Conservation (phyloP, 2,888 invertebrate genomes). For the Dusona sp. region DNA sequence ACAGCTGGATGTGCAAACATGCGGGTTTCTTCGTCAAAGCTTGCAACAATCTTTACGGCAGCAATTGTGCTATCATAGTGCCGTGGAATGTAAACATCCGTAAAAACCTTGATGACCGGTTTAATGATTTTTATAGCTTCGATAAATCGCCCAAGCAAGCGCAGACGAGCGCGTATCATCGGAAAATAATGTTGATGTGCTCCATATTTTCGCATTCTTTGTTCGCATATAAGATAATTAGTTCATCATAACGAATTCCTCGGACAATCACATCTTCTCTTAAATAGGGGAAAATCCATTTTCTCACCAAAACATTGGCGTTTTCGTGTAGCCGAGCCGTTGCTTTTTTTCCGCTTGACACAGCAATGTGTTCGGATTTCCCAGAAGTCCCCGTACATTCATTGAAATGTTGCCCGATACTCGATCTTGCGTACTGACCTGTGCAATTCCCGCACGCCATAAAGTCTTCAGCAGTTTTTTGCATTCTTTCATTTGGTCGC, state of each 20-base stretch:
- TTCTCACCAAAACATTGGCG: conserved; percentile 58
- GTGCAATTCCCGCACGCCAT: conserved; percentile 60
- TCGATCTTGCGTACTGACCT: conserved; percentile 57
- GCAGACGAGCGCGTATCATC: conserved; percentile 68
- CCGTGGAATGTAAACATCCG: conserved; percentile 55
- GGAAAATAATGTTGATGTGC: conserved; percentile 58
- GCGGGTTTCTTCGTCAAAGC: conserved; percentile 31
- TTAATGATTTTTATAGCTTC: conserved; percentile 48
- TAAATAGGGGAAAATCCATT: conserved; percentile 66
- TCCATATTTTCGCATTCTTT: conserved; percentile 68
- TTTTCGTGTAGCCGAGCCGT: conserved; percentile 61
- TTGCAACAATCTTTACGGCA: conserved; percentile 42
- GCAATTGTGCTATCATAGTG: conserved; percentile 48
- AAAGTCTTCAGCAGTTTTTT: conserved; percentile 56
- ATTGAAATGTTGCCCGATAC: conserved; percentile 50
- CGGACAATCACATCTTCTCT: conserved; percentile 66
- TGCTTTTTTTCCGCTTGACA: conserved; percentile 53
- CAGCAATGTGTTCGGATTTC: conserved; percentile 11
- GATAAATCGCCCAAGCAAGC: conserved; percentile 67
- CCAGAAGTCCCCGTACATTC: conserved; percentile 33
- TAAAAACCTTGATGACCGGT: conserved; percentile 37
- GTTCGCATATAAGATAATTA: conserved; percentile 68
- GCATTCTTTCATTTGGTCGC: conserved; percentile 44
- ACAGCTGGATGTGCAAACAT: conserved; percentile 46
- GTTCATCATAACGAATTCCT: conserved; percentile 67